Evolutionary conservation across 2,888 invertebrate genomes (phyloP), one percentile per base, ranked within the genome.

Genomic region (Serrognathus titanus): DNA sequence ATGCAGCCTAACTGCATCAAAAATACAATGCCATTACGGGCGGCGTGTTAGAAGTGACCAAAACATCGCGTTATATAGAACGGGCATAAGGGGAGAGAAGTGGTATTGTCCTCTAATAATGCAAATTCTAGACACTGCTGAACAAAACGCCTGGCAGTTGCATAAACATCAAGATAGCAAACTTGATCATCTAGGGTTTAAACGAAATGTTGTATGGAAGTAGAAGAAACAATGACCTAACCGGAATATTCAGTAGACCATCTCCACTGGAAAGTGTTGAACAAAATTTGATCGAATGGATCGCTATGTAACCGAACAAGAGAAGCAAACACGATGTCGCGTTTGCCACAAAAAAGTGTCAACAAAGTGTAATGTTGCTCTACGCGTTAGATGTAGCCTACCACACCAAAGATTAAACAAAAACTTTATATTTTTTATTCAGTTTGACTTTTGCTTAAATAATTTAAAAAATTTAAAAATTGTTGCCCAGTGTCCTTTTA

Each of bases 61-160:
- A 50, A 66, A 68, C 45, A 59, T 68, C 3, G 61, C 63, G 46
- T 53, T 65, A 3, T 69, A 68, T 51, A 48, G 64, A 51, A 55
- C 55, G 13, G 47, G 50, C 2, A 66, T 68, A 1, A 59, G 68
- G 54, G 66, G 65, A 12, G 68, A 68, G 55, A 67, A 69, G 37
- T 66, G 66, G 63, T 68, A 70, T 59, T 65, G 68, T 50, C 61
- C 63, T 35, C 49, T 68, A 13, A 51, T 69, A 40, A 47, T 55
- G 37, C 61, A 68, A 38, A 55, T 41, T 43, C 31, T 68, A 36
- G 64, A 67, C 55, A 60, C 61, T 58, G 62, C 61, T 31, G 59
- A 51, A 52, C 69, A 66, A 45, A 71, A 68, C 50, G 56, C 63
- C 10, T 64, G 66, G 65, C 62, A 61, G 41, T 36, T 66, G 24